Evolutionary conservation across 1,140 invertebrate genomes (phyloP).

Genomic region (Drosophila nasuta): DNA sequence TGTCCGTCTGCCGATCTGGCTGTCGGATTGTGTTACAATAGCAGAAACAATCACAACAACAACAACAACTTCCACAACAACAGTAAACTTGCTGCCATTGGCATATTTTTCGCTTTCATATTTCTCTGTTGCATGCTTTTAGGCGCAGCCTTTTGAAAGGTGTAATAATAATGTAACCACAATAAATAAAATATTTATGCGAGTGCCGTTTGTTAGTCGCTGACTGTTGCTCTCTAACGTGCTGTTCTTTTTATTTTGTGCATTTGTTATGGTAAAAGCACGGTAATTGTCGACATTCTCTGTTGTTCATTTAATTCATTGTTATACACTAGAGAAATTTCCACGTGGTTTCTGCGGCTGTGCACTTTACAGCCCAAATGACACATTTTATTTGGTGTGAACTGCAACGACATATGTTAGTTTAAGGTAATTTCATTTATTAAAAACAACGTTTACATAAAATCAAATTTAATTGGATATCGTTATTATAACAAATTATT

Average conservation of each 20-base stretch:
- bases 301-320: conserved; percentile 64
- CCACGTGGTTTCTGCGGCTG: conserved; percentile 57
- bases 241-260: conserved; percentile 25
- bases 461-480: no score
- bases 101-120: conserved; percentile 39
- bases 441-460: no score
- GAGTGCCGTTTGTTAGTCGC: conserved; percentile 36
- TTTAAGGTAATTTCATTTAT: background rate
- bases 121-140: conserved; percentile 52
- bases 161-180: conserved; percentile 55
- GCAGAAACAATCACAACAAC: conserved; percentile 23
- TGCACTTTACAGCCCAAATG: conserved; percentile 48
- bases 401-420: background rate
- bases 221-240: conserved; percentile 27
- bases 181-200: conserved; percentile 49
- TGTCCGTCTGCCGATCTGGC: background rate
- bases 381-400: conserved; percentile 32
- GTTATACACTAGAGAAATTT: conserved; percentile 52
- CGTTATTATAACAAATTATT: no score
- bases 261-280: conserved; percentile 32
- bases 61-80: background rate
- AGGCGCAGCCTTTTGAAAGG: conserved; percentile 53
- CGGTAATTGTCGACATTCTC: conserved; percentile 52
- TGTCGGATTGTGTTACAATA: conserved; percentile 22
- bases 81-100: conserved; percentile 36